Conservation (phyloP, 2,113 vertebrate genomes). For the Murina feae region DNA sequence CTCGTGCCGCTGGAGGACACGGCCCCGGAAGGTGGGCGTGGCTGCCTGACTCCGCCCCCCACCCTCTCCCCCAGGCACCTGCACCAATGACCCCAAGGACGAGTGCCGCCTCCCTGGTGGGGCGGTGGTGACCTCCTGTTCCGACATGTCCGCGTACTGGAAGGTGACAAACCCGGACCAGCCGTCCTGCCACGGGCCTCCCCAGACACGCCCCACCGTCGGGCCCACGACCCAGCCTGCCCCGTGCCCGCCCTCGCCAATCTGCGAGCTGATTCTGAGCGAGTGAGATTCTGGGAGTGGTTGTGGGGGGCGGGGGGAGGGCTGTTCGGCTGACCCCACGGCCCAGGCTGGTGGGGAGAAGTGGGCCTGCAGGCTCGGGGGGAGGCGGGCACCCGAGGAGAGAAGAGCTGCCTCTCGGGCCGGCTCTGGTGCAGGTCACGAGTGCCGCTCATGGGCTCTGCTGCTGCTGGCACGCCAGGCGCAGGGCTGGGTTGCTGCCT, state of each 20-base stretch:
- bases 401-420: background rate
- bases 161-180: conserved; percentile 58
- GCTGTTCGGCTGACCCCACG: accelerated
- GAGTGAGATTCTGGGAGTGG: conserved; percentile 78
- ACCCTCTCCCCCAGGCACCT: conserved; percentile 83
- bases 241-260: conserved; percentile 45
- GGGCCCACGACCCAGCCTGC: background rate
- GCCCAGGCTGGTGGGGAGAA: background rate
- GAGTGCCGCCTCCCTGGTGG: conserved; percentile 87
- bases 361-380: background rate
- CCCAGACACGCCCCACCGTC: background rate
- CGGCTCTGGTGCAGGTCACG: background rate
- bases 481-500: accelerated
- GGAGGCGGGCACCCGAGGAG: too few species aligned
- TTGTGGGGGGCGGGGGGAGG: background rate
- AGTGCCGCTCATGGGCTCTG: accelerated
- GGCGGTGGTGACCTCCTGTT: conserved; percentile 77
- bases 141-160: conserved; percentile 84
- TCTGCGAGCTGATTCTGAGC: conserved; percentile 87
- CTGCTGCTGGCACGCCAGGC: accelerated
- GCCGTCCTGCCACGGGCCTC: conserved; percentile 60
- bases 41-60: background rate
- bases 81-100: conserved; percentile 85
- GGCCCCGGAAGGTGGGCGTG: accelerated
- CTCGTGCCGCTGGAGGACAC: accelerated